Evolutionary conservation across 1,140 invertebrate genomes (phyloP).

Genomic region (Geopemphigus sp.): DNA sequence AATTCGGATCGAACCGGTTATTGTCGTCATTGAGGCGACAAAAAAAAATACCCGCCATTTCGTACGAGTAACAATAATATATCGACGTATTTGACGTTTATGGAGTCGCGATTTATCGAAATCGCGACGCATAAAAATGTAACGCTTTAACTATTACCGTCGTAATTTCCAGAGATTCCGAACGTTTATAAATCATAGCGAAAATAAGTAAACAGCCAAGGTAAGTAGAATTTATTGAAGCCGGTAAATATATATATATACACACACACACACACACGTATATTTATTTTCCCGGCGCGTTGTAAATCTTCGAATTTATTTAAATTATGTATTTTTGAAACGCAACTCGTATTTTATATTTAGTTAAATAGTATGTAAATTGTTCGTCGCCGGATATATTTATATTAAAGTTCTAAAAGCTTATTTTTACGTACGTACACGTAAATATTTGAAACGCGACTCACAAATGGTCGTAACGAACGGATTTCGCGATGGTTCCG

Average conservation of each 20-base stretch:
- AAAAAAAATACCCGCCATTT: not conserved
- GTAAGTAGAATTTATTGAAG: constrained; percentile 19
- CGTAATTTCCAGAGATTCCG: not conserved
- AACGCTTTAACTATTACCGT: not conserved
- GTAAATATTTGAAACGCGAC: too few relatives aligned
- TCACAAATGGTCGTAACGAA: too few relatives aligned
- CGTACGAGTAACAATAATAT: not conserved
- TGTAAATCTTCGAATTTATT: constrained; percentile 20
- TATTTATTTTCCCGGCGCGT: not conserved
- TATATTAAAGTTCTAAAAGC: not conserved
- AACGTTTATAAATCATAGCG: constrained; percentile 18
- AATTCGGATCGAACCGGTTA: too few relatives aligned
- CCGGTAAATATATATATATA: too few relatives aligned
- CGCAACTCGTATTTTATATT: constrained; percentile 3
- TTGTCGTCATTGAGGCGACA: too few relatives aligned
- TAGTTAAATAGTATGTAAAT: not conserved
- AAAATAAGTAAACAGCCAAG: not conserved
- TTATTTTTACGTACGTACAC: not conserved
- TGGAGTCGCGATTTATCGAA: not conserved
- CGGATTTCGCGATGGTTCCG: too few relatives aligned
- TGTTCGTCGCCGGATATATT: not conserved
- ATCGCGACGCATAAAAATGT: not conserved
- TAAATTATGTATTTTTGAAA: constrained; percentile 6
- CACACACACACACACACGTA: not conserved
- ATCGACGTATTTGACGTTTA: not conserved